phyloP scores from a whole-genome alignment of 2,888 invertebrate species.

The Argynnis bischoffii region DNA sequence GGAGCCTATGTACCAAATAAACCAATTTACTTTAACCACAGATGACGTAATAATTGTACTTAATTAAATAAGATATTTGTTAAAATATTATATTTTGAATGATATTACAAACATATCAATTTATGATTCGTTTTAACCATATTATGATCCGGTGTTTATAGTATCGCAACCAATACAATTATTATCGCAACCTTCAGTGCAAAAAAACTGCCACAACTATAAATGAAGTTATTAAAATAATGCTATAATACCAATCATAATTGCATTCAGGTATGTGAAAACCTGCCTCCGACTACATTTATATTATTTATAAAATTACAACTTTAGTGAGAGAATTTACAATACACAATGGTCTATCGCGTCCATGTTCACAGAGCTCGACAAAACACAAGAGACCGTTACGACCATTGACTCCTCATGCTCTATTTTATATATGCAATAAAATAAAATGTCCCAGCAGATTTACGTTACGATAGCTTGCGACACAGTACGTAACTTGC shows the following conservation, averaged over 20 bases:
- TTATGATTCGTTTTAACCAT: too few relatives aligned
- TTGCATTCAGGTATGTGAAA: too few relatives aligned
- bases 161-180: too few relatives aligned
- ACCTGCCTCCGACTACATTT: not conserved
- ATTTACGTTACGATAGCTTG: slow-evolving; percentile 46
- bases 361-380: slow-evolving; percentile 28
- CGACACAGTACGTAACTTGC: slow-evolving; percentile 55
- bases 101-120: too few relatives aligned
- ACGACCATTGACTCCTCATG: slow-evolving; percentile 41
- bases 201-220: too few relatives aligned
- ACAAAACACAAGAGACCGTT: slow-evolving; percentile 35
- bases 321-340: slow-evolving; percentile 10
- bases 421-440: slow-evolving; percentile 52
- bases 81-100: too few relatives aligned
- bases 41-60: too few relatives aligned
- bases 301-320: slow-evolving; percentile 8
- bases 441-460: slow-evolving; percentile 59
- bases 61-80: too few relatives aligned
- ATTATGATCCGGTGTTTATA: too few relatives aligned
- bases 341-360: slow-evolving; percentile 18
- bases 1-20: too few relatives aligned
- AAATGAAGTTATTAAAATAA: not conserved
- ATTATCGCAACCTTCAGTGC: too few relatives aligned
- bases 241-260: not conserved
- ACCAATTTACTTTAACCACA: too few relatives aligned